Percentiles rank a stretch among this genome's conserved stretches.
Evolutionary conservation across 2,888 invertebrate genomes (phyloP).

Genomic region (Archaeoteleia sp.): DNA sequence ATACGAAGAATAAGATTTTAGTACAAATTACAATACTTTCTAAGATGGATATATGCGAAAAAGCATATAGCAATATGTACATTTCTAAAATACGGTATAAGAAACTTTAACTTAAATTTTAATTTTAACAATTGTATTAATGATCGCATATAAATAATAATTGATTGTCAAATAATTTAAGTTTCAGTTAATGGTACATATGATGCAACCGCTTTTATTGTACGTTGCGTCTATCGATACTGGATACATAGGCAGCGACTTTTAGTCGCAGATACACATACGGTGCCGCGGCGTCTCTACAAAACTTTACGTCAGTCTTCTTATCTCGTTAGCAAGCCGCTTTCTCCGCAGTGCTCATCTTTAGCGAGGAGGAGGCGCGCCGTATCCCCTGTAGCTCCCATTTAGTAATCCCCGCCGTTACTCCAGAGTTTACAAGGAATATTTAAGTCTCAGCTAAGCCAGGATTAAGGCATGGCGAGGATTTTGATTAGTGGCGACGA

Average conservation of each 20-base stretch:
- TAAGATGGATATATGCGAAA: too few relatives aligned
- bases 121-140: too few relatives aligned
- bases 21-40: too few relatives aligned
- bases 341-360: constrained; percentile 58
- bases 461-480: constrained; percentile 70
- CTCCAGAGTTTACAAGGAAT: constrained; percentile 74
- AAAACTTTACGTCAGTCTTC: constrained; percentile 53
- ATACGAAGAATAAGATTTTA: too few relatives aligned
- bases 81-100: too few relatives aligned
- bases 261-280: constrained; percentile 25
- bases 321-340: constrained; percentile 64
- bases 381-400: constrained; percentile 58
- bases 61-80: too few relatives aligned
- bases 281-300: constrained; percentile 1
- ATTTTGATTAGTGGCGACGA: constrained; percentile 72
- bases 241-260: constrained; percentile 14
- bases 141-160: too few relatives aligned
- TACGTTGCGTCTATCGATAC: constrained; percentile 15
- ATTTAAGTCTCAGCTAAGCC: constrained; percentile 73
- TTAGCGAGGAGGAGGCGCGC: constrained; percentile 56
- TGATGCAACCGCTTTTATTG: constrained; percentile 10
- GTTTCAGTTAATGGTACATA: not conserved
- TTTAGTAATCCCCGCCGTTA: constrained; percentile 71
- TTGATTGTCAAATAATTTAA: too few relatives aligned
- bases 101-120: too few relatives aligned